Evolutionary conservation across 2,888 invertebrate species (phyloP).

Genomic region (Pheosia gnoma): DNA sequence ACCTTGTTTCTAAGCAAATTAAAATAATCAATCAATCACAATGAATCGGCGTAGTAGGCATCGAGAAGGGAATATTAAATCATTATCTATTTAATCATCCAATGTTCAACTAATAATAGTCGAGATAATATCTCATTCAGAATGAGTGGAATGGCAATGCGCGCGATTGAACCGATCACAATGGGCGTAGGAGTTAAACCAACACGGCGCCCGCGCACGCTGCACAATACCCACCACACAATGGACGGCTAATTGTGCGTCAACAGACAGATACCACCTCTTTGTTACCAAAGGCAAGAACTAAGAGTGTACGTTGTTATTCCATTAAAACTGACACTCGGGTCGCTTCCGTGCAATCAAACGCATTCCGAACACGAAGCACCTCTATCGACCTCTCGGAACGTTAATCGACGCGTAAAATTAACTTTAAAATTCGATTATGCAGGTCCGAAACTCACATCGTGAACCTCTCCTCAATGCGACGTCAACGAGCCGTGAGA

Average conservation of each 20-base stretch:
- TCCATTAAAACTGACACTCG: constrained; percentile 36
- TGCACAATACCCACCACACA: constrained; percentile 63
- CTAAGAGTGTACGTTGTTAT: constrained; percentile 48
- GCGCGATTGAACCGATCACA: constrained; percentile 68
- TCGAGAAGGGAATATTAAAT: constrained; percentile 57
- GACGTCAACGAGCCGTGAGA: constrained; percentile 76
- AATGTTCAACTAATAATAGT: constrained; percentile 65
- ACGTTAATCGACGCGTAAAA: constrained; percentile 55
- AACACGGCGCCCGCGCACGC: constrained; percentile 66
- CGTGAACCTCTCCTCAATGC: constrained; percentile 55
- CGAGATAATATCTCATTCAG: constrained; percentile 75
- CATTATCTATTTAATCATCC: constrained; percentile 66
- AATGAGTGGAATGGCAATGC: constrained; percentile 64
- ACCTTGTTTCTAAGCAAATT: constrained; percentile 53
- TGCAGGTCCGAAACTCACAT: constrained; percentile 47
- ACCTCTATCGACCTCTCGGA: constrained; percentile 36
- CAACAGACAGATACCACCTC: constrained; percentile 70
- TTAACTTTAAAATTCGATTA: constrained; percentile 56
- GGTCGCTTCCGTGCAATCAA: constrained; percentile 40
- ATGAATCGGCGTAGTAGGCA: constrained; percentile 55
- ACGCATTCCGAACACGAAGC: constrained; percentile 35
- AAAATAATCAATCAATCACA: constrained; percentile 70
- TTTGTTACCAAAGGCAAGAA: constrained; percentile 56
- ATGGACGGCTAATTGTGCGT: constrained; percentile 80
- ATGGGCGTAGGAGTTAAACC: constrained; percentile 79